These are phyloP conservation scores for Strigamia transsilvanica DNA, from an alignment of 2,888 invertebrate species.

Conservation along the genomic window DNA sequence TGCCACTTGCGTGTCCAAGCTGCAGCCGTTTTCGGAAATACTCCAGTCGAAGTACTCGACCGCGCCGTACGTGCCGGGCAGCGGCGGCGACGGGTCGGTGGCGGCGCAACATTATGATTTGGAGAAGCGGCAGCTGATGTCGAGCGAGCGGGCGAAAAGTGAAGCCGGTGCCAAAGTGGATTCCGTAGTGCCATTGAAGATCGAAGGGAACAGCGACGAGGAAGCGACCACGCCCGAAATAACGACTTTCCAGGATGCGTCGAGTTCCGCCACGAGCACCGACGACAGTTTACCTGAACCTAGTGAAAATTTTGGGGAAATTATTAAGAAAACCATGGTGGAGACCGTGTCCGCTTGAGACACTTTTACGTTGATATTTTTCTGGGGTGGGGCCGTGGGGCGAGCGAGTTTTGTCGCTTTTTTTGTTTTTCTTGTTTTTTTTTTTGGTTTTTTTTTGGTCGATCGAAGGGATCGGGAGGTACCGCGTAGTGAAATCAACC, in stretches of 20 bases:
- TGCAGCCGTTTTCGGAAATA: slow-evolving; percentile 74
- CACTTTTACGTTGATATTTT: background rate
- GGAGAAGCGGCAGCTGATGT: background rate
- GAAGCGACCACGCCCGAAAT: background rate
- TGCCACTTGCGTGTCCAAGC: slow-evolving; percentile 57
- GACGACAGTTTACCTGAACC: slow-evolving; percentile 67
- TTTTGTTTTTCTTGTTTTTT: background rate
- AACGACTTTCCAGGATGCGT: background rate
- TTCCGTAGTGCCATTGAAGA: slow-evolving; percentile 33
- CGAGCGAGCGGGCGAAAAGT: background rate
- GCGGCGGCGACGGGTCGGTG: background rate
- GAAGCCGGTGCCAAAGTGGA: background rate
- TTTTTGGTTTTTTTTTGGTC: background rate
- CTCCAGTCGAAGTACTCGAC: slow-evolving; percentile 55
- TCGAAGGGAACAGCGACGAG: background rate
- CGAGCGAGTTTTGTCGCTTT: no score
- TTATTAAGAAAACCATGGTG: slow-evolving; percentile 91
- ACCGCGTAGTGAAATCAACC: no score
- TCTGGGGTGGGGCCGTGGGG: background rate
- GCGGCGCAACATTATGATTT: background rate
- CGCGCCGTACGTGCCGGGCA: background rate
- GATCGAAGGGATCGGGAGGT: no score
- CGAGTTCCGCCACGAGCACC: slow-evolving; percentile 57
- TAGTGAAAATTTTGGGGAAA: slow-evolving; percentile 84
- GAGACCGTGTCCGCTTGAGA: slow-evolving; percentile 82